Conservation (phyloP, 2,888 invertebrate species). For the Tanytarsus gracilentus region DNA sequence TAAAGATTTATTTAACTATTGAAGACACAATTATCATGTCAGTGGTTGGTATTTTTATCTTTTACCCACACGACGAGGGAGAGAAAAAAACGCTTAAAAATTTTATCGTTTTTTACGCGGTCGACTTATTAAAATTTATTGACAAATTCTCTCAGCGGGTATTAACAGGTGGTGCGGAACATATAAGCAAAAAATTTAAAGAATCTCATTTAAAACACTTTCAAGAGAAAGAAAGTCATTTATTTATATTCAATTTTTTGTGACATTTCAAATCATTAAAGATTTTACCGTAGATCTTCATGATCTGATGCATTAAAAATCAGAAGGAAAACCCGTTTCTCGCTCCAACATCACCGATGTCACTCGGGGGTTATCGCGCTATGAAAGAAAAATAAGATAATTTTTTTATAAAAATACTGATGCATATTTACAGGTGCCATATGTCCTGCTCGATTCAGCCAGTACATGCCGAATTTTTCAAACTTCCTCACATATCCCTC, state of each 20-base stretch:
- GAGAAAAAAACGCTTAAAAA: not conserved
- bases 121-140: not conserved
- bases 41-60: too few relatives aligned
- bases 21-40: too few relatives aligned
- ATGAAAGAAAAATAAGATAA: not conserved
- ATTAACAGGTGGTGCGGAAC: not conserved
- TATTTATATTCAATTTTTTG: too few relatives aligned
- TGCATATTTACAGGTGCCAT: constrained; percentile 35
- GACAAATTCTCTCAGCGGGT: not conserved
- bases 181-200: not conserved
- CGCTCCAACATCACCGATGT: not conserved
- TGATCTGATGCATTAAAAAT: too few relatives aligned
- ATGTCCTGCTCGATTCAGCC: constrained; percentile 44
- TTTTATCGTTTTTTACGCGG: not conserved
- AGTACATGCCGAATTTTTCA: constrained; percentile 63
- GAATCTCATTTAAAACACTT: not conserved
- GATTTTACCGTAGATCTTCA: too few relatives aligned
- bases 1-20: too few relatives aligned
- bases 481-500: constrained; percentile 65
- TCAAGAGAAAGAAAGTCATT: not conserved
- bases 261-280: too few relatives aligned
- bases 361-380: not conserved
- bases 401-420: not conserved
- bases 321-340: not conserved
- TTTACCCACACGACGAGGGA: too few relatives aligned